These are phyloP conservation scores for Danionella dracula DNA, from an alignment of 2,797 vertebrate genomes.

Conservation along the genomic window DNA sequence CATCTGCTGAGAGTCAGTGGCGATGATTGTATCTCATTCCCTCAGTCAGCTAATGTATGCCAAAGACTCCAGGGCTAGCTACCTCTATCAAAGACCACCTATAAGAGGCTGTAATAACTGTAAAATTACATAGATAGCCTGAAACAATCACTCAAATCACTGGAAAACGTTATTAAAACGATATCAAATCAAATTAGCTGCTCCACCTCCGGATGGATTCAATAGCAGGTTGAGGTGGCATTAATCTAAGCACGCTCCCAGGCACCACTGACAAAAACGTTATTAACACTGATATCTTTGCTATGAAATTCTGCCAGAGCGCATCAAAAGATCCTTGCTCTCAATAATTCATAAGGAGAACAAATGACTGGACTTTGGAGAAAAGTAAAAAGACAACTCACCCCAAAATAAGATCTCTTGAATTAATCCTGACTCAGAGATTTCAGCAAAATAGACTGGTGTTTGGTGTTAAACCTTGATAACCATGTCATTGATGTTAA, in stretches of 20 bases:
- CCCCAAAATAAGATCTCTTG: no score
- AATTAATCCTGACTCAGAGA: no score
- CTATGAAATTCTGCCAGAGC: constrained; percentile 54
- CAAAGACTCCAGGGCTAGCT: constrained; percentile 90
- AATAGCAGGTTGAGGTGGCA: constrained; percentile 99
- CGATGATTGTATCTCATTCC: constrained; percentile 74
- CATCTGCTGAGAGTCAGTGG: constrained; percentile 69
- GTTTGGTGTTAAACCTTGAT: no score
- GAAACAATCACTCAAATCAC: constrained; percentile 99
- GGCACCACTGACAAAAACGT: constrained; percentile 92
- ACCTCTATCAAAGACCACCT: constrained; percentile 97
- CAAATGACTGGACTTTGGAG: constrained; percentile 89
- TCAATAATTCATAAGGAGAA: constrained; percentile 88
- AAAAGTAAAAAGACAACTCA: no score
- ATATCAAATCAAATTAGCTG: constrained; percentile 99
- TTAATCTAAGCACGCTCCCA: constrained; percentile 98
- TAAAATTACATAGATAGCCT: constrained; percentile 99
- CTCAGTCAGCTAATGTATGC: constrained; percentile 87
- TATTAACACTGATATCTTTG: no score
- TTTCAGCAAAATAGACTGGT: no score
- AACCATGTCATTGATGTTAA: no score
- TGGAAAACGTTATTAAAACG: constrained; percentile 99
- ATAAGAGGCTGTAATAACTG: constrained; percentile 99
- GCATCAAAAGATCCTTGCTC: constrained; percentile 77
- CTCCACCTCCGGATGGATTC: constrained; percentile 98